Evolutionary conservation across 2,797 vertebrate genomes (phyloP), one percentile per base, ranked within the genome.

Genomic region (Chloroceryle amazona): DNA sequence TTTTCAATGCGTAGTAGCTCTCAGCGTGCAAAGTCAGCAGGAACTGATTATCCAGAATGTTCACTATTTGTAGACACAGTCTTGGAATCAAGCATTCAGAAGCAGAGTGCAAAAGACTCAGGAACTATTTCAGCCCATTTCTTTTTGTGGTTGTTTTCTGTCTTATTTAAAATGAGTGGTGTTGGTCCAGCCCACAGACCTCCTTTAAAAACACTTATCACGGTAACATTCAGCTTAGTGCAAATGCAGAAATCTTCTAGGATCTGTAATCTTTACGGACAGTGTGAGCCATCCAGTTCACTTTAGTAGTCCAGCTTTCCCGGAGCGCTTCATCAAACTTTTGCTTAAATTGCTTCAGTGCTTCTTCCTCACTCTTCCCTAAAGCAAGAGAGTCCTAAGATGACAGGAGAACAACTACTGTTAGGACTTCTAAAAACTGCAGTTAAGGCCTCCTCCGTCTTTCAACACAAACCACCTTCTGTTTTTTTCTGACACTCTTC

Each of bases 201-300:
- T 97, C 98, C 98, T 98, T 97, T 94, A 96, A 41, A 97, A 97
- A 97, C 94, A 95, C 95, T 93, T 92, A 17, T 96, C 90, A 97
- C 92, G 94, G 88, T 94, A 96, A 88, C 61, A 88, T 97, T 97
- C 95, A 96, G 82, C 86, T 98, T 97, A 98, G 98, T 98, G 98
- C 98, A 98, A 98, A 94, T 90, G 88, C 95, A 96, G 87, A 78
- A 52, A 65, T 58, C 93, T 71, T 80, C 98, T 99, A 99, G 68
- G 99, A 99, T 94, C 99, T 98, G 98, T 99, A 99, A 97, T 99
- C 99, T 95, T 99, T 99, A 52, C 99, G 99, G 94, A 99, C 99
- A 25, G 99, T 99, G 97, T 99, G 99, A 31, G 99, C 99, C 99
- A 99, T 99, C 99, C 99, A 99, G 98, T 99, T 99, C 93, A 99